Base-by-base conservation (phyloP, 2,888 invertebrate species). In the Cantharis nigra region DNA sequence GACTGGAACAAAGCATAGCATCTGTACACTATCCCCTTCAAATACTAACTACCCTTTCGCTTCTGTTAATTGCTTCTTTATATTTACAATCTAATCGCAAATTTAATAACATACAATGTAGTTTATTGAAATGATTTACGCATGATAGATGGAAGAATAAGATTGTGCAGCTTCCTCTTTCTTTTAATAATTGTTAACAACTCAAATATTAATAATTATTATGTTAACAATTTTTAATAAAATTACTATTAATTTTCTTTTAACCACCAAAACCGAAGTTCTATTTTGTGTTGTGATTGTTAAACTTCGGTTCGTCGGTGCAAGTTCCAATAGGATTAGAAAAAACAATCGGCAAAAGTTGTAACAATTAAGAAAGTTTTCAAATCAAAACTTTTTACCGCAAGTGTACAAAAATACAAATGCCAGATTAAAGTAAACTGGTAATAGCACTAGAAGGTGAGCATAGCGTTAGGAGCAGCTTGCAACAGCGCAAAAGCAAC, bases 1-100 rank as follows among this genome's bases (percentile, higher is more conserved):
- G 84, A 85, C 85, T 84, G 84, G 84, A 84, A 84, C 83, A 84
- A 84, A 84, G 83, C 77, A 72, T 74, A 75, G 78, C 78, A 78
- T 78, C 80, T 75, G 79, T 79, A 76, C 79, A 79, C 78, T 79
- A 65, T 64, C 33, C 69, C 72, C 70, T 67, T 69, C 71, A 76
- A 76, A 76, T 78, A 71, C 74, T 33, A 76, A 18, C 69, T 69
- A 69, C 69, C 67, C 69, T 71, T 69, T 71, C 72, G 67, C 63
- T 74, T 74, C 71, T 63, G 71, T 64, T 67, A 67, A 67, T 67
- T 67, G 23, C 26, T 67, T 67, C 65, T 67, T n/a, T 26, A 67
- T 67, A 67, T 67, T 67, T 67, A 67, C 65, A 26, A 23, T 67
- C 23, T 20, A 49, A n/a, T 49, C 49, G 49, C 49, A 49, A 49